Evolutionary conservation across 2,113 vertebrate species (phyloP), one percentile per base, ranked within the genome.

Genomic region (Mellivora capensis): DNA sequence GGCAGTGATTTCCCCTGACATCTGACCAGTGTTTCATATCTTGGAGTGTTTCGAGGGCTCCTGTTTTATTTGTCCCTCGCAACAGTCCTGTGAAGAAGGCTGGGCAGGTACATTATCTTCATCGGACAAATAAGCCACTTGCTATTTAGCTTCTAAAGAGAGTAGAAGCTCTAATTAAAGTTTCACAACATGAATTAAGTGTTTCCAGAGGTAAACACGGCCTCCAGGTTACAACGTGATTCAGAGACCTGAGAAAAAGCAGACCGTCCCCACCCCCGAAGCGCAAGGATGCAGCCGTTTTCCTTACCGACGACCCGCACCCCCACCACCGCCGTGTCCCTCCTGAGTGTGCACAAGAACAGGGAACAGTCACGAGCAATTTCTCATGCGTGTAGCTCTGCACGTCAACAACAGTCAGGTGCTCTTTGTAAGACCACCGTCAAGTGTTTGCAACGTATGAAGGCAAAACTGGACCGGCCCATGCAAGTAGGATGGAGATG

Each of bases 161-260:
- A 87, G 76, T 64, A 89, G 64, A 96, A 92, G 81, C 59, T 86
- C 95, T 97, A 96, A 98, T 98, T 97, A 98, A 95, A 90, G 76
- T 97, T 95, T 94, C 74, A 64, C 87, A 97, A 96, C 85, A 79
- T 88, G 94, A 97, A 96, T 98, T 96, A 97, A 97, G 90, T 86
- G 64, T 82, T 94, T 52, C 90, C 76, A 88, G 76, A 93, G 31
- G 71, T 92, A 97, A 92, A 96, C 92, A 93, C 87, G 29, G 64
- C 15, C 49, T 69, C 39, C 94, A 95, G 85, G 94, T 93, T 71
- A 44, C 72, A 93, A 52, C 49, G 54, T 3, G 64, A 93, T 47
- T 93, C 72, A 64, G 71, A 77, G 89, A 97, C 69, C 21, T 49
- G 52, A 84, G 47, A 15, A 71, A 64, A 81, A 71, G 44, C 39